phyloP scores from a whole-genome alignment of 2,797 vertebrate species.

The Remorina albescens region DNA sequence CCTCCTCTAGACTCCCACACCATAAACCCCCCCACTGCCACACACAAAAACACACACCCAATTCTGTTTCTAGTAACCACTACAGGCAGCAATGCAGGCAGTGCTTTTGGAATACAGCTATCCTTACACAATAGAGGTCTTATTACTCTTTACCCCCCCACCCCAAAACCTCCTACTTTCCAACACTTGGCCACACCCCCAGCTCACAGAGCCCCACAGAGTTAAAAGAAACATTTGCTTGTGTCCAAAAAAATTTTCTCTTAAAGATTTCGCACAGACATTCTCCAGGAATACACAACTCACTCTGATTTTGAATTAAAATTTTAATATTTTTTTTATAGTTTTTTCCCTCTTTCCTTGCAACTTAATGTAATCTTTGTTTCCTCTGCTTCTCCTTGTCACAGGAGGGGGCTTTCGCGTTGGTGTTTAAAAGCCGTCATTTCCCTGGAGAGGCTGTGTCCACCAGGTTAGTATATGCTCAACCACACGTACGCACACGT shows the following conservation, averaged over 20 bases:
- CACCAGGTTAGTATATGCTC: conserved; percentile 88
- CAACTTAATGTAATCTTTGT: conserved; percentile 29
- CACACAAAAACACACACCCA: conserved; percentile 25
- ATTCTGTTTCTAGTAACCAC: conserved; percentile 48
- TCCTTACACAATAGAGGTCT: conserved; percentile 74
- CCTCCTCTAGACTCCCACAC: no score
- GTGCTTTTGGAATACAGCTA: conserved; percentile 72
- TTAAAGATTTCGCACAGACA: conserved; percentile 1
- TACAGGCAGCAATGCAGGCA: conserved; percentile 51
- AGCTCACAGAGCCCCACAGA: conserved; percentile 42
- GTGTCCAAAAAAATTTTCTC: conserved; percentile 38
- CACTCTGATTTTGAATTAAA: neutral
- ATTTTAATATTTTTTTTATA: neutral
- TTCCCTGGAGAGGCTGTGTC: conserved; percentile 93
- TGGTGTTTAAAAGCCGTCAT: conserved; percentile 96
- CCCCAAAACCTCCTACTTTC: neutral
- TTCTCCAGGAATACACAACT: conserved; percentile 12
- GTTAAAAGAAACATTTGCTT: conserved; percentile 49
- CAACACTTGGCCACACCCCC: conserved; percentile 28
- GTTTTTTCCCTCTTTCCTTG: conserved; percentile 1
- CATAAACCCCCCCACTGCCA: conserved; percentile 15
- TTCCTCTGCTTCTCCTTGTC: conserved; percentile 52
- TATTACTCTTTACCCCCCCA: conserved; percentile 53
- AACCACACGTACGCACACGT: conserved; percentile 15
- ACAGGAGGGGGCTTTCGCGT: conserved; percentile 94